phyloP scores from a whole-genome alignment of 2,888 invertebrate species.

The Yponomeuta plumbellus region DNA sequence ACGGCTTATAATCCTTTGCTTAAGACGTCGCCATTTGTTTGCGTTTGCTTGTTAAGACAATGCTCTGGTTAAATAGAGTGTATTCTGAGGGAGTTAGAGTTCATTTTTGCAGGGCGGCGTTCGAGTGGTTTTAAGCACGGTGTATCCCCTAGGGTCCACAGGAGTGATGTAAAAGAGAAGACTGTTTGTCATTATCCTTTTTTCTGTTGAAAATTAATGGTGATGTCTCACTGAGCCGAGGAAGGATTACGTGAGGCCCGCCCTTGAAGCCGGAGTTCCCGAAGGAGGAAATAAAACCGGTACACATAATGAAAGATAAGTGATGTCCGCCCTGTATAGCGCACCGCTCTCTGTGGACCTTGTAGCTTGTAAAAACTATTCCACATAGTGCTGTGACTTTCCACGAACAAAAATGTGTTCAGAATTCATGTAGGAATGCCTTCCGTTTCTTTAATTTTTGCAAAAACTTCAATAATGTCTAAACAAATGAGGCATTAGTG shows the following conservation, averaged over 20 bases:
- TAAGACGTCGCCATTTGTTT: neutral
- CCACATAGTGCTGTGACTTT: too few relatives aligned
- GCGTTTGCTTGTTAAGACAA: neutral
- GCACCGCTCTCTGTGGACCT: neutral
- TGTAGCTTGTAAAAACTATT: neutral
- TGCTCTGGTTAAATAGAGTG: neutral
- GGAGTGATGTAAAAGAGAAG: constrained; percentile 14
- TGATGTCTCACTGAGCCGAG: constrained; percentile 11
- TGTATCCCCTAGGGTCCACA: neutral
- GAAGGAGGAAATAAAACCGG: neutral
- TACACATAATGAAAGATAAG: neutral
- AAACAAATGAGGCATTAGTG: too few relatives aligned
- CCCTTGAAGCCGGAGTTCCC: neutral
- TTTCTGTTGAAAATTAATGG: constrained; percentile 15
- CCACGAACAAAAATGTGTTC: too few relatives aligned
- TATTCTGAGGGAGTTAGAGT: neutral
- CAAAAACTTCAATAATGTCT: too few relatives aligned
- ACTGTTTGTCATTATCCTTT: constrained; percentile 14
- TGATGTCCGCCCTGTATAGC: neutral
- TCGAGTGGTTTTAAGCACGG: constrained; percentile 7
- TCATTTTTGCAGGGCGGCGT: neutral
- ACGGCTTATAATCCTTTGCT: neutral
- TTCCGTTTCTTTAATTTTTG: too few relatives aligned
- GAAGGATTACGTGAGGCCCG: constrained; percentile 5
- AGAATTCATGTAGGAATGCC: too few relatives aligned